A percentile compares a stretch with the other conserved stretches of the same genome.
These are phyloP conservation scores for Gobionotothen gibberifrons DNA, from an alignment of 2,797 vertebrate species.

Conservation along the genomic window DNA sequence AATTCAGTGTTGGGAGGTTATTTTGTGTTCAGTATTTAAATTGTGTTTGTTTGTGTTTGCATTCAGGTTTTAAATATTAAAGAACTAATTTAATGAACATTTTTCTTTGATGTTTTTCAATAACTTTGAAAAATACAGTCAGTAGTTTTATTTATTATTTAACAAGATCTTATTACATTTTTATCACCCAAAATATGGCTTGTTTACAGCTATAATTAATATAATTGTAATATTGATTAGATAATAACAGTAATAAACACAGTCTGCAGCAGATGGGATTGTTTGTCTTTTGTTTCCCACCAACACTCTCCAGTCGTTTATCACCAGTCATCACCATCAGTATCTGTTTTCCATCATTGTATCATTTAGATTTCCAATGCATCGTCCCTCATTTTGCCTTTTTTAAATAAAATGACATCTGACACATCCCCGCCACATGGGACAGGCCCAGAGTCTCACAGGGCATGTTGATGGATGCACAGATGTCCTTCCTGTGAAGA, in stretches of 20 bases:
- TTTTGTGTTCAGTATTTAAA: background rate
- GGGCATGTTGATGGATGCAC: slow-evolving; percentile 90
- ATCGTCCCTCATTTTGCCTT: background rate
- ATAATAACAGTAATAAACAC: no score
- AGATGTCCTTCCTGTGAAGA: slow-evolving; percentile 93
- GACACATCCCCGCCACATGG: slow-evolving; percentile 91
- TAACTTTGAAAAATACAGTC: background rate
- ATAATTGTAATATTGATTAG: background rate
- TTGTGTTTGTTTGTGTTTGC: background rate
- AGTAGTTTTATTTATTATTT: background rate
- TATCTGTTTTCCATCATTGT: background rate
- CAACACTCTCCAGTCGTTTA: background rate
- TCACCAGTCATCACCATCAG: no score
- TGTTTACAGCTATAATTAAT: background rate
- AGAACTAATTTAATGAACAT: background rate
- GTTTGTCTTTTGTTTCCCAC: background rate
- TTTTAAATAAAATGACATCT: background rate
- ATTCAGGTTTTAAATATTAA: background rate
- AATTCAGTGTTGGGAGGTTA: background rate
- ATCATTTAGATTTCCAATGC: background rate
- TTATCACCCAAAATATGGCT: no score
- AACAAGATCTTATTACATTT: background rate
- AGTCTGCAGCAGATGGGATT: background rate
- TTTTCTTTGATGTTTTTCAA: background rate
- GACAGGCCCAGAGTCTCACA: slow-evolving; percentile 97